Base-by-base conservation (phyloP, 1,140 invertebrate species). In the Bemisia tabaci region DNA sequence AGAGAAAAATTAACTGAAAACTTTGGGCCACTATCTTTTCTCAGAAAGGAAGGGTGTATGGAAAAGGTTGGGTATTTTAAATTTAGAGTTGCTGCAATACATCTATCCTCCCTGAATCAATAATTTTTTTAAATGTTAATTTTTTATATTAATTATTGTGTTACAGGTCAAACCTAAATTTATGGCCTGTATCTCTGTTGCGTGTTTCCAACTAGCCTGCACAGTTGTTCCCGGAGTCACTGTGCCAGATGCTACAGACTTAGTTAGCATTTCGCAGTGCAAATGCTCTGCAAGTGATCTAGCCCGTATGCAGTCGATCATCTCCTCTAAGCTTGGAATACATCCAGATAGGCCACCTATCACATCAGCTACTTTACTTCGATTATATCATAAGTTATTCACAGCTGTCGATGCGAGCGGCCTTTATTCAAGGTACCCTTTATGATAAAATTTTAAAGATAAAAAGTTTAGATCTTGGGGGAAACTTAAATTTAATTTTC, bases 281-380 rank as follows among this genome's bases (percentile, higher is more conserved):
- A 87, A 87, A 74, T 90, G 88, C 77, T 89, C 86, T 59, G 81
- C 82, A 59, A 83, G 87, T 70, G 88, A 89, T 78, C 80, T 89
- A 65, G 78, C 80, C 26, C 84, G 88, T 66, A 90, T 90, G 87
- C 85, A 87, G 39, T 82, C 80, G 48, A 82, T 89, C 59, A 84
- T 90, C 70, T 77, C 75, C 26, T 83, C 84, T 75, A 90, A 90
- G 76, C 79, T 90, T 72, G 84, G 83, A 70, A 81, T 83, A 68
- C 80, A 81, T 68, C 80, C 82, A 22, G 78, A 79, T 24, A 77
- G 77, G 68, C 78, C 79, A 69, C 83, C 79, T 1, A 78, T 86
- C 58, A 88, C 85, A 12, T 75, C 85, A 60, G 78, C 87, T 63
- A 84, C 83, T 70, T 88, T 87, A 77, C 78, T 88, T 70, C 81